Evolutionary conservation across 2,113 vertebrate species (phyloP).

Genomic region (Tauraco erythrolophus): DNA sequence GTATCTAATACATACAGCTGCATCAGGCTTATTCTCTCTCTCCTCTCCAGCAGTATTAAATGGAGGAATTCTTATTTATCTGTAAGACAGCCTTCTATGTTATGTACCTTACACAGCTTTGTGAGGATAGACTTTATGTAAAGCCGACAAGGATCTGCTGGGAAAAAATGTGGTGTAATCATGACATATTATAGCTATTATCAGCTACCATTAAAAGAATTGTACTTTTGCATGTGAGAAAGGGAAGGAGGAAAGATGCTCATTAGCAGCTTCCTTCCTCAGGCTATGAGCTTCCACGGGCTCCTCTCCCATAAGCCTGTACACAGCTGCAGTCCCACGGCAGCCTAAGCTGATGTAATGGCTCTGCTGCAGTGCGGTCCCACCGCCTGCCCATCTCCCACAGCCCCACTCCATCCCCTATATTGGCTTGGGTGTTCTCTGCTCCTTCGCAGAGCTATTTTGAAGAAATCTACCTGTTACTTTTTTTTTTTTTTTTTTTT

Average conservation of each 20-base stretch:
- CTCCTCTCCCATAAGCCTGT: neutral
- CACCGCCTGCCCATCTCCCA: neutral
- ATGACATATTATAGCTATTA: constrained; percentile 20
- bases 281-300: neutral
- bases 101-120: neutral
- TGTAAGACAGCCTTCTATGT: neutral
- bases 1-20: neutral
- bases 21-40: neutral
- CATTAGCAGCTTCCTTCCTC: constrained; percentile 55
- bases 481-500: neutral
- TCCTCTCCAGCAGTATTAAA: neutral
- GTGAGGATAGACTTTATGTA: neutral
- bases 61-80: neutral
- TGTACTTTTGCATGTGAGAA: constrained; percentile 14
- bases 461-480: neutral
- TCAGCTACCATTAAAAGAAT: neutral
- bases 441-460: neutral
- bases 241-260: constrained; percentile 44
- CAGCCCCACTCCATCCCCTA: neutral
- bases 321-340: neutral
- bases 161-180: neutral
- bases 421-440: neutral
- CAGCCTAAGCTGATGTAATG: neutral
- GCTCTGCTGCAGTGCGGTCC: neutral
- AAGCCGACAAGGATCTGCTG: neutral